Base-by-base conservation (phyloP, 2,888 invertebrate genomes). In the Mimumesa dahlbomi region DNA sequence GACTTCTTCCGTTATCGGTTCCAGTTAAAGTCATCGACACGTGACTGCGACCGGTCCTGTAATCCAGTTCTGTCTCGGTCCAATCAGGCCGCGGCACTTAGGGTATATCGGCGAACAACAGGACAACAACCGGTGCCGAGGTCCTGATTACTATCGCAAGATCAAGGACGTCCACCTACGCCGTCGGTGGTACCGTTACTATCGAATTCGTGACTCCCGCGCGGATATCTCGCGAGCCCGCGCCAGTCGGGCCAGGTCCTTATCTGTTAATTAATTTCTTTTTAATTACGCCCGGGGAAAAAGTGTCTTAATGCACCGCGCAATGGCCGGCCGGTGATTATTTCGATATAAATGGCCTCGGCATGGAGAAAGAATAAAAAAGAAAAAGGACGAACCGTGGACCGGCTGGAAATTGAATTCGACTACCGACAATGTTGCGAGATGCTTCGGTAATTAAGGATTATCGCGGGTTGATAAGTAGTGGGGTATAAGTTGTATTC, bases 81-180 rank as follows among this genome's bases (percentile, higher is more conserved):
- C 62, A 74, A 76, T 73, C 72, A 68, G 73, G 40, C 45, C 52
- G 25, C 61, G 48, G 50, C 52, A 58, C 57, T 59, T 59, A 19
- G 56, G 64, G 16, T 52, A 46, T 57, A 52, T 53, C 54, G 34
- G 54, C 59, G 50, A 59, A 63, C 58, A 43, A 66, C 66, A 56
- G 63, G 67, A 71, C 58, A 57, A 64, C 69, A 52, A 59, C 72
- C 68, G 50, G 70, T 58, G 69, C 53, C 71, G 68, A 62, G 67
- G 72, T 73, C 61, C 62, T 57, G 75, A 77, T 80, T 53, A 62
- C 50, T 75, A 81, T 77, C 79, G 61, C 50, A 63, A 70, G 69
- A 81, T 77, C 75, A 77, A 79, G 78, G 78, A 75, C 71, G 71
- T 75, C 72, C 79, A 70, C 79, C 79, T 71, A 74, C 74, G 68